Evolutionary conservation across 1,140 invertebrate genomes (phyloP), one percentile per base, ranked within the genome.

Genomic region (Vanessa tameamea): DNA sequence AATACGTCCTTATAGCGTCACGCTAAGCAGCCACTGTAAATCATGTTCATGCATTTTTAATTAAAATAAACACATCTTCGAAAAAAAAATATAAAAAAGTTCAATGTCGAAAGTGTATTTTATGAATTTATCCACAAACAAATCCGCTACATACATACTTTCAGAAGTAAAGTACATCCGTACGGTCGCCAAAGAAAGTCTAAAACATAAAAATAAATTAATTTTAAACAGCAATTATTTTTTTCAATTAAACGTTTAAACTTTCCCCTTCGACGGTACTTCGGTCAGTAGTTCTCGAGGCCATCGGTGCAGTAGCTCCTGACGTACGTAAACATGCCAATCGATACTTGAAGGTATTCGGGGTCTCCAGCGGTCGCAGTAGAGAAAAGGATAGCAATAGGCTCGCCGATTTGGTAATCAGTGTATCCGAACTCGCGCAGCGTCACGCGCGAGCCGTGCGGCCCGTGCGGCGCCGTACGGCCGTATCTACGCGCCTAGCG

Each of bases 271-370:
- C 23, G 6, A 61, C 20, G 13, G 48, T 37, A 14, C 5, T 7
- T 53, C 31, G 51, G 15, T 69, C 66, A 69, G 55, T 68, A 68
- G 64, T 53, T 50, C 47, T 63, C n/a, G n/a, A 68, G 72, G 4
- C 64, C 51, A 73, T 50, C 64, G 68, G 64, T 75, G n/a, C 68
- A 75, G 31, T 75, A 64, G 43, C 70, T 70, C 43, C 64, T 69
- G 73, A 50, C 20, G 11, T 51, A 1, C 20, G 51, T 13, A 37
- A 47, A 57, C 16, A 57, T 72, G 70, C 64, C 70, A 66, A 59
- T 57, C 48, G 66, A 31, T 55, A 65, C 48, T 72, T 47, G 37
- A 59, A 66, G 57, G 23, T 37, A 50, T 67, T 47, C 61, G 48
- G 47, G 71, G 64, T 64, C 71, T 73, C 55, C 71, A 73, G 61